Conservation (phyloP, 2,797 vertebrate genomes). For the Dallia pectoralis region DNA sequence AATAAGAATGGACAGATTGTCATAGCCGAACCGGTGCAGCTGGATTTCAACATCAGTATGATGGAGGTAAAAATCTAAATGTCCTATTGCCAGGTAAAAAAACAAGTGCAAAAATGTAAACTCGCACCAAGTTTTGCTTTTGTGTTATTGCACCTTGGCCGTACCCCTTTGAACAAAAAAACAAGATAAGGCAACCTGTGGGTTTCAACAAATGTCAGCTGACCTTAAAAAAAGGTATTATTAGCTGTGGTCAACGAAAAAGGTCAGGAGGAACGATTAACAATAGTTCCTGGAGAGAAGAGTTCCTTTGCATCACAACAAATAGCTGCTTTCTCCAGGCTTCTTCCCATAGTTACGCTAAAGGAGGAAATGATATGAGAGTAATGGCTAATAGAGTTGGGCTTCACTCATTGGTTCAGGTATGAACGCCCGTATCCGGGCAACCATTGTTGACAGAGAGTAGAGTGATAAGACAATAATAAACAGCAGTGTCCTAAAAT, state of each 20-base stretch:
- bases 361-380: background rate
- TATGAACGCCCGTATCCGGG: no score
- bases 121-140: background rate
- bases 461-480: background rate
- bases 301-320: background rate
- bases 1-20: background rate
- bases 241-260: background rate
- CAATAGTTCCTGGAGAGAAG: background rate
- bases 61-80: background rate
- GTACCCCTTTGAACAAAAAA: background rate
- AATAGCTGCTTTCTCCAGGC: background rate
- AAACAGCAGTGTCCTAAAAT: background rate
- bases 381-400: background rate
- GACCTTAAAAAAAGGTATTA: background rate
- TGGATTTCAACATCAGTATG: background rate
- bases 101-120: background rate
- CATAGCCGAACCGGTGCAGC: background rate
- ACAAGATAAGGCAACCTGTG: background rate
- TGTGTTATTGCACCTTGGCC: background rate
- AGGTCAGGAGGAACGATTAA: background rate
- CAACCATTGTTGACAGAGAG: background rate
- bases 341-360: background rate
- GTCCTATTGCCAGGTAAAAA: background rate
- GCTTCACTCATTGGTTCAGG: no score
- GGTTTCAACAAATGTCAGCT: background rate